phyloP scores from a whole-genome alignment of 1,140 invertebrate species.

The Halotydeus destructor region DNA sequence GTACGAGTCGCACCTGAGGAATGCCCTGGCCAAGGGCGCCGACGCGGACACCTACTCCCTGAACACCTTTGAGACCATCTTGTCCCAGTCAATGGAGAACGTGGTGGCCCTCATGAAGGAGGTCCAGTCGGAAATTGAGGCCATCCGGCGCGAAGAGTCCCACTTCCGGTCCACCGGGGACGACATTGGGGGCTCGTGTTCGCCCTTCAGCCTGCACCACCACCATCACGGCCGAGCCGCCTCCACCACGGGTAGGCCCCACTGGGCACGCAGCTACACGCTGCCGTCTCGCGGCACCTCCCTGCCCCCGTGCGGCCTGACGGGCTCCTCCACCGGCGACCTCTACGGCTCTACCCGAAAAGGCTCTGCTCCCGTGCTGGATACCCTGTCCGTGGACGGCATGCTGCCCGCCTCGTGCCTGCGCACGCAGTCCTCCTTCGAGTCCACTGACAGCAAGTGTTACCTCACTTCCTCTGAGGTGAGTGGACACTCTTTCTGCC shows the following conservation, averaged over 20 bases:
- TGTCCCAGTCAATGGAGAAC: slow-evolving; percentile 86
- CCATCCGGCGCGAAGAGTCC: slow-evolving; percentile 19
- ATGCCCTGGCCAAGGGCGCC: slow-evolving; percentile 80
- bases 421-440: slow-evolving; percentile 1
- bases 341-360: neutral
- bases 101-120: slow-evolving; percentile 33
- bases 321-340: neutral
- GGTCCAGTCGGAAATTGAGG: slow-evolving; percentile 19
- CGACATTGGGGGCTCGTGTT: neutral
- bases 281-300: slow-evolving; percentile 1
- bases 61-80: slow-evolving; percentile 73
- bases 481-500: neutral
- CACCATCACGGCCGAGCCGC: neutral
- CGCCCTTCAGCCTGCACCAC: neutral
- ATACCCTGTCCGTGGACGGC: slow-evolving; percentile 12
- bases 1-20: slow-evolving; percentile 83
- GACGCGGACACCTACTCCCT: slow-evolving; percentile 76
- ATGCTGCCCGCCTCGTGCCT: neutral
- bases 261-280: slow-evolving; percentile 5
- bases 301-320: neutral
- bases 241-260: neutral
- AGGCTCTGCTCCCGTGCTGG: slow-evolving; percentile 4
- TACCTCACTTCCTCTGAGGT: slow-evolving; percentile 7
- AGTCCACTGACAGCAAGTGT: slow-evolving; percentile 2
- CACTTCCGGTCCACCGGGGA: slow-evolving; percentile 11